A percentile compares a stretch with the other conserved stretches of the same genome.
These are phyloP conservation scores for Eptesicus fuscus DNA, from an alignment of 2,113 vertebrate genomes.

Conservation along the genomic window DNA sequence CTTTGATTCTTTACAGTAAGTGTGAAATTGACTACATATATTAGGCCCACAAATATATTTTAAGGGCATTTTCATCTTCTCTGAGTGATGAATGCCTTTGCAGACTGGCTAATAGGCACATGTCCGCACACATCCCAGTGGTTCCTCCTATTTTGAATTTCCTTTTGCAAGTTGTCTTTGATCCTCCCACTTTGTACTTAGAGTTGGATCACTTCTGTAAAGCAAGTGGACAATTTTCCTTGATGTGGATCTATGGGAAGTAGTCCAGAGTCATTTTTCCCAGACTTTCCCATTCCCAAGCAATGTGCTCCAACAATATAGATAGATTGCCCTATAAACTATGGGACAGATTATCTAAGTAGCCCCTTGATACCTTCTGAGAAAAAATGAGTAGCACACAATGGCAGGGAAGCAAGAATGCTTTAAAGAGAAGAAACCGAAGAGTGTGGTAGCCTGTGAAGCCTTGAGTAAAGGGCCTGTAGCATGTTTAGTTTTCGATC, in stretches of 20 bases:
- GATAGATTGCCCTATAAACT: not conserved
- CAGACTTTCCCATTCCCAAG: not conserved
- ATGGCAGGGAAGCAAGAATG: not conserved
- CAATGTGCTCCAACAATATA: not conserved
- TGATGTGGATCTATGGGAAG: constrained; percentile 6
- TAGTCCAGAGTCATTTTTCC: not conserved
- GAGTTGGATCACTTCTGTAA: constrained; percentile 41
- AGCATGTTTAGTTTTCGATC: not conserved
- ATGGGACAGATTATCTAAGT: not conserved
- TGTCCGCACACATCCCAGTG: not conserved
- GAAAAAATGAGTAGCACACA: not conserved
- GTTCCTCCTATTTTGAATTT: constrained; percentile 34
- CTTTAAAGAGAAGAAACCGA: not conserved
- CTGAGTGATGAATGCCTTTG: constrained; percentile 39
- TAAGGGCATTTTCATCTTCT: constrained; percentile 46
- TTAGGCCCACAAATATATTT: not conserved
- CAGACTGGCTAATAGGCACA: constrained; percentile 34
- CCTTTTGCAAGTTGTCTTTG: constrained; percentile 52
- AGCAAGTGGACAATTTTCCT: constrained; percentile 19
- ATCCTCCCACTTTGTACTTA: constrained; percentile 44
- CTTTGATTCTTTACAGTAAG: constrained; percentile 65
- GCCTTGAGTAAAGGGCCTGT: not conserved
- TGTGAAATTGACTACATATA: not conserved
- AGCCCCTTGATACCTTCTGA: not conserved
- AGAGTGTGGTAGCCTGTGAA: not conserved